Base-by-base conservation (phyloP, 2,888 invertebrate genomes). In the Drosophila engyochracea region DNA sequence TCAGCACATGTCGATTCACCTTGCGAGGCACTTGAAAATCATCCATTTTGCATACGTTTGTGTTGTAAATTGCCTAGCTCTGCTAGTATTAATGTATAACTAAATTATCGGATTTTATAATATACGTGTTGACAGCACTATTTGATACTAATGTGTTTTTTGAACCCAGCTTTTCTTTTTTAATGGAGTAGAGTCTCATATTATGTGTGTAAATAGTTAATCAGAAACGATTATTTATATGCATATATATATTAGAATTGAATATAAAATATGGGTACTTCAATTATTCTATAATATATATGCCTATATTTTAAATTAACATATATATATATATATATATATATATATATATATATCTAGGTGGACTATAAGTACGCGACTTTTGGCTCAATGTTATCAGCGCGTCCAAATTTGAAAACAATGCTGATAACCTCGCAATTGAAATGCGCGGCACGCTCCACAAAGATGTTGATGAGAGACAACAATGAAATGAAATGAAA, bases 1-100 rank as follows among this genome's bases (percentile, higher is more conserved):
- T 90, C 0, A 91, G 52, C 10, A 91, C 91, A 73, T 91, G 91
- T 7, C 91, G 85, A 76, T 91, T 91, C 2, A 91, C 79, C 70
- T 89, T 91, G 57, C 83, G 84, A 0, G 90, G 90, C 3, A 91
- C 82, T 30, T 66, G 71, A 57, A 83, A 91, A 33, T 69, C 68
- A 69, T 91, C 90, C 91, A 91, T 91, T 71, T 52, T 25, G 14
- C 5, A 19, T 31, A 14, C 19, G 31, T 25, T 33, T 37, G 25
- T 25, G 9, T 30, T 22, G 2, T 2, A 3, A 3, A n/a, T 22
- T 49, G 30, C 19, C 3, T 47, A 16, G 16, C 30, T n/a, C 10
- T 19, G 22, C 22, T 25, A 25, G 7, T 47, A n/a, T 55, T n/a
- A 12, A 51, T 28, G 51, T 52, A 3, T 4, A 30, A 19, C 12